Conservation (phyloP, 2,888 invertebrate genomes). For the Onthophagus sagittarius region DNA sequence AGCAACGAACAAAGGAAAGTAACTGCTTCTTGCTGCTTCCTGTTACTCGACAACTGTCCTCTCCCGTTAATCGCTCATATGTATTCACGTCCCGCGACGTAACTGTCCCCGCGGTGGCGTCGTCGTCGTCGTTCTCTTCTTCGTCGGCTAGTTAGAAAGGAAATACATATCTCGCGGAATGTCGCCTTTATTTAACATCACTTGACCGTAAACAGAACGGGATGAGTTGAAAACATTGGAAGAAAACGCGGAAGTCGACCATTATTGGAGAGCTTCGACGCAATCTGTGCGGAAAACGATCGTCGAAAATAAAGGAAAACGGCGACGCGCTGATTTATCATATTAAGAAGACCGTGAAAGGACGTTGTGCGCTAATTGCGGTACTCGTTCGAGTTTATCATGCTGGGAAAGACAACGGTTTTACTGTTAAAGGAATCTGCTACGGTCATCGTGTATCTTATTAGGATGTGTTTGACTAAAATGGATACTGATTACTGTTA, state of each 20-base stretch:
- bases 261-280: background rate
- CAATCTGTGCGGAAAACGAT: background rate
- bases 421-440: background rate
- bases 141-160: background rate
- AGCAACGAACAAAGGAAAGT: slow-evolving; percentile 1
- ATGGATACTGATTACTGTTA: background rate
- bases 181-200: background rate
- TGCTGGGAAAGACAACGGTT: background rate
- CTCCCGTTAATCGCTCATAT: slow-evolving; percentile 12
- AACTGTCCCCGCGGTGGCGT: background rate
- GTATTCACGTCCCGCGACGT: slow-evolving; percentile 8
- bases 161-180: slow-evolving; percentile 6
- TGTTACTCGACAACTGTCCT: slow-evolving; percentile 12
- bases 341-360: background rate
- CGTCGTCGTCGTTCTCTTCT: background rate
- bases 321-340: background rate
- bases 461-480: background rate
- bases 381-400: background rate
- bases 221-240: background rate
- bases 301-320: background rate
- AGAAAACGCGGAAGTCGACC: background rate
- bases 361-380: background rate
- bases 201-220: background rate
- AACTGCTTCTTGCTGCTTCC: slow-evolving; percentile 9
- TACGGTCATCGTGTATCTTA: background rate